Percentiles rank a stretch among this genome's conserved stretches.
Evolutionary conservation across 2,113 vertebrate genomes (phyloP).

Genomic region (Pelecanus crispus): DNA sequence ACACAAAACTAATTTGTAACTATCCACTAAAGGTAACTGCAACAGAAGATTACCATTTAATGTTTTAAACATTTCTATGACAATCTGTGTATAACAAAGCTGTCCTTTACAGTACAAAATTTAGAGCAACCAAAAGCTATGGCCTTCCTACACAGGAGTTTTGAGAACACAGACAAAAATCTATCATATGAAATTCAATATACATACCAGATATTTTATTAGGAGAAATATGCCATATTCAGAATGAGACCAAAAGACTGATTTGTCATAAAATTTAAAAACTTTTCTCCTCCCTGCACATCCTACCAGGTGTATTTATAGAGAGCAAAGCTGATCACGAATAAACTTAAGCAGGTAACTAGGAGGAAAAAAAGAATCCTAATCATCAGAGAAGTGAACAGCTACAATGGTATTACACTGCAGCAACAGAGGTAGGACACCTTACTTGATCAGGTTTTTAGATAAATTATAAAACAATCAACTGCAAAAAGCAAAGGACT

Average conservation of each 20-base stretch:
- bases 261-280: background rate
- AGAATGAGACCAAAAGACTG: background rate
- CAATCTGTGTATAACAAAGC: background rate
- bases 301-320: background rate
- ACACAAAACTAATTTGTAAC: background rate
- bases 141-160: background rate
- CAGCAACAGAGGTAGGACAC: background rate
- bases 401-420: background rate
- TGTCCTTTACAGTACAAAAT: background rate
- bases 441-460: background rate
- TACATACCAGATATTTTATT: background rate
- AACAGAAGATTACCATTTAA: background rate
- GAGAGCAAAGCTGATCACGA: background rate
- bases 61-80: background rate
- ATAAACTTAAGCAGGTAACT: background rate
- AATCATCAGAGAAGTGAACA: background rate
- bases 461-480: background rate
- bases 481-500: background rate
- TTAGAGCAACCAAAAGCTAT: background rate
- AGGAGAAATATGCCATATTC: background rate
- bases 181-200: background rate
- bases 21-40: background rate
- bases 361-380: background rate
- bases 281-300: background rate
- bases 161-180: background rate